Base-by-base conservation (phyloP, 2,113 vertebrate species). In the Romanogobio albipinnatus region DNA sequence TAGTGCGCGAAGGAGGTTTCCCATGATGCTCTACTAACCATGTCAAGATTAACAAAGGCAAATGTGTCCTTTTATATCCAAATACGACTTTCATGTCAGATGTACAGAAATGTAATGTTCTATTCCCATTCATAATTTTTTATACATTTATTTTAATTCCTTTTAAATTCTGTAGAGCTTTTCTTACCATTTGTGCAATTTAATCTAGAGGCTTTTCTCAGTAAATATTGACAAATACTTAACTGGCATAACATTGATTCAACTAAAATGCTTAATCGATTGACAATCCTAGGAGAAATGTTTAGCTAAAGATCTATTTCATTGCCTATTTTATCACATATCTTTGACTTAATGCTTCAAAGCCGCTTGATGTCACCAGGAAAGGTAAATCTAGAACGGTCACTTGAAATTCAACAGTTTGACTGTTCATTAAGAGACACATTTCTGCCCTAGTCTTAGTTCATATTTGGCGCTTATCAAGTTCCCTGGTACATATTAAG, bases 401-500 rank as follows among this genome's bases (percentile, higher is more conserved):
- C 66, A 19, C 47, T 85, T 71, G 26, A 76, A 64, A 82, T 82
- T 78, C 70, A 61, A 75, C 45, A 78, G 73, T 84, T 45, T 74
- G 19, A 59, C 56, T 73, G 83, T 85, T 85, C 84, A 85, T 39
- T 51, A 85, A 87, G 71, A 45, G 71, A 64, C 9, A 39, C 24
- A 85, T 24, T 49, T 29, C 49, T 66, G 82, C 53, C 78, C 24
- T 17, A 26, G 66, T 61, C 78, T 49, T 14, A 59, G n/a, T 61
- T 78, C 36, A 66, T 33, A 39, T 76, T 43, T 53, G 47, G 47
- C 61, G 47, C 62, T 56, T 77, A 58, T 36, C 62, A 71, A 66
- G 56, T 73, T 73, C 17, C 26, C 64, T 3, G 56, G 15, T 80
- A 80, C 26, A 82, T 78, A 45, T 62, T 39, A 59, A 78, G 79